Evolutionary conservation across 2,113 vertebrate species (phyloP), one percentile per base, ranked within the genome.

Genomic region (Xiphias gladius): DNA sequence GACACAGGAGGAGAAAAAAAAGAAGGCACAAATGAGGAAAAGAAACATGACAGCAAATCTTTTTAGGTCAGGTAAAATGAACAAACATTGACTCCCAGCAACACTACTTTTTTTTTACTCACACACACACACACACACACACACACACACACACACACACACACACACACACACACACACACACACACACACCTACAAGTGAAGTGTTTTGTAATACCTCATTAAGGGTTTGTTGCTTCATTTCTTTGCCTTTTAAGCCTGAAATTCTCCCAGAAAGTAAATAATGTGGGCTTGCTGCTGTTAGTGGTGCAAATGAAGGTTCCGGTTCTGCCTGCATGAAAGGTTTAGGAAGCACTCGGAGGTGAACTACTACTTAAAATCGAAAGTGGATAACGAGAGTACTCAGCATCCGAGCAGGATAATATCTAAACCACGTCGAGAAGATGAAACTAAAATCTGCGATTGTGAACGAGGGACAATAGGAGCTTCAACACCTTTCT

Each of bases 11-110:
- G 67, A 1, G n/a, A 74, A 55, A 69, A 63, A 59, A 76, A 46
- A 26, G 26, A 48, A 52, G 1, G 55, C 17, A 65, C 32, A 57
- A 39, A 55, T 11, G 26, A 17, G 59, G 41, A 72, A 17, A 66
- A 72, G 37, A 57, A 71, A 79, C 62, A 70, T 65, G 52, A 72
- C 72, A 65, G 59, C 22, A 65, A 52, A 50, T 7, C 30, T 57
- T 65, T 75, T 67, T 39, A 80, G 14, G 54, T 75, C 37, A 63
- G 55, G 26, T 70, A 26, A n/a, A 41, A 73, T 58, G 64, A 81
- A 80, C 65, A 79, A 80, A 83, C 80, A 79, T 13, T 54, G 32
- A 57, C 61, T 76, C 39, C 46, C n/a, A 63, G 57, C 14, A 26
- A 32, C 14, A 22, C 5, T 41, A 14, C 57, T 48, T 58, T 20